Percentiles rank a stretch among this genome's conserved stretches.
phyloP scores from a whole-genome alignment of 2,888 invertebrate species.

The Heteropelma amictum region DNA sequence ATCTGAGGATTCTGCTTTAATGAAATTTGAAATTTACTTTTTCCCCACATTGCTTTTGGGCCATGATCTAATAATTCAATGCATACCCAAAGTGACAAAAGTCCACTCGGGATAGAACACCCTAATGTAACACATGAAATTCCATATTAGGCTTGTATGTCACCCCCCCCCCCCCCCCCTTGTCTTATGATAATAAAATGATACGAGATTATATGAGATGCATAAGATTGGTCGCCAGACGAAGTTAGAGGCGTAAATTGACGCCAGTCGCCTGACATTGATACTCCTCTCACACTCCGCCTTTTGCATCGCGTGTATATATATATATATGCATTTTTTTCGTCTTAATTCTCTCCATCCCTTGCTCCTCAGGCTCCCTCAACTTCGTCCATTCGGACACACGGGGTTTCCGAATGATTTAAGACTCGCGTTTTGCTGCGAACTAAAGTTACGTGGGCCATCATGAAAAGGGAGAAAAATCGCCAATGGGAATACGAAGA shows the following conservation, averaged over 20 bases:
- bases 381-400: not conserved
- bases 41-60: too few relatives aligned
- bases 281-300: slow-evolving; percentile 43
- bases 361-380: slow-evolving; percentile 25
- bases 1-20: too few relatives aligned
- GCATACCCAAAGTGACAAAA: too few relatives aligned
- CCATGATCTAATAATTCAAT: too few relatives aligned
- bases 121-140: too few relatives aligned
- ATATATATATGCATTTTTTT: not conserved
- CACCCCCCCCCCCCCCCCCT: too few relatives aligned
- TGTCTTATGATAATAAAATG: slow-evolving; percentile 32
- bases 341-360: not conserved
- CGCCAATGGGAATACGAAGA: slow-evolving; percentile 37
- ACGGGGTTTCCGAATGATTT: slow-evolving; percentile 34
- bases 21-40: too few relatives aligned
- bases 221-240: slow-evolving; percentile 46
- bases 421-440: slow-evolving; percentile 33
- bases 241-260: slow-evolving; percentile 46
- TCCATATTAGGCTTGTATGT: too few relatives aligned
- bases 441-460: slow-evolving; percentile 33
- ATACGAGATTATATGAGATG: slow-evolving; percentile 17
- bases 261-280: slow-evolving; percentile 46
- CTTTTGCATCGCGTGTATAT: slow-evolving; percentile 5
- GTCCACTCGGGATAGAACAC: too few relatives aligned
- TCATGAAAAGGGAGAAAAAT: not conserved